These are phyloP conservation scores for Poeciliopsis prolifica DNA, from an alignment of 2,113 vertebrate genomes.

Conservation along the genomic window DNA sequence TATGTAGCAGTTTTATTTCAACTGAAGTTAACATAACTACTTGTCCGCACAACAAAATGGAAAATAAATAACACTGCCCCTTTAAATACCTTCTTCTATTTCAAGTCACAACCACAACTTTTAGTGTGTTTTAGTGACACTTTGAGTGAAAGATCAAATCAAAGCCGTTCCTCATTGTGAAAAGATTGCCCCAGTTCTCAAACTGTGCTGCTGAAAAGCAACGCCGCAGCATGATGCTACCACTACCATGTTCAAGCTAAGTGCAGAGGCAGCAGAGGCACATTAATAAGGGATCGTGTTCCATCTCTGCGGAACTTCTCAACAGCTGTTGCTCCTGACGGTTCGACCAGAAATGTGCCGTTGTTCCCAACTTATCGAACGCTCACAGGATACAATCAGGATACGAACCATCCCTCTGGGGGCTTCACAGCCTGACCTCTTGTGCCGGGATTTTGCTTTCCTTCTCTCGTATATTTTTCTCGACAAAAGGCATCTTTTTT, in stretches of 20 bases:
- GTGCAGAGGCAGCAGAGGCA: background rate
- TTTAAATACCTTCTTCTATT: background rate
- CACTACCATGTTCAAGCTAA: background rate
- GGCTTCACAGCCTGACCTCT: conserved; percentile 38
- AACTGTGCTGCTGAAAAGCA: no score
- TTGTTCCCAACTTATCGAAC: conserved; percentile 51
- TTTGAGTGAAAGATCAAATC: background rate
- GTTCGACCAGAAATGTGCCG: conserved; percentile 49
- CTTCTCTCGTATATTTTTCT: conserved; percentile 40
- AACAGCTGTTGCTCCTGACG: conserved; percentile 42
- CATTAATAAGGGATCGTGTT: background rate
- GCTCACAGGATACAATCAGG: conserved; percentile 25
- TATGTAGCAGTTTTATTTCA: no score
- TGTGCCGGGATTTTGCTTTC: conserved; percentile 30
- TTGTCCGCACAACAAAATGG: no score
- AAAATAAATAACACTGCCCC: no score
- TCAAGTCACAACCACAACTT: background rate
- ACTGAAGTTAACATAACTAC: no score
- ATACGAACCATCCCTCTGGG: conserved; percentile 30
- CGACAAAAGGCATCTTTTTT: conserved; percentile 17
- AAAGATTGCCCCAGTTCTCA: no score
- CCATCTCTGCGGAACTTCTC: conserved; percentile 18
- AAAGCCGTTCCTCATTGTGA: background rate
- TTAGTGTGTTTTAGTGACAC: background rate
- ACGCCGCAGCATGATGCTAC: background rate